Conservation (phyloP, 2,797 vertebrate species). For the Todus mexicanus region DNA sequence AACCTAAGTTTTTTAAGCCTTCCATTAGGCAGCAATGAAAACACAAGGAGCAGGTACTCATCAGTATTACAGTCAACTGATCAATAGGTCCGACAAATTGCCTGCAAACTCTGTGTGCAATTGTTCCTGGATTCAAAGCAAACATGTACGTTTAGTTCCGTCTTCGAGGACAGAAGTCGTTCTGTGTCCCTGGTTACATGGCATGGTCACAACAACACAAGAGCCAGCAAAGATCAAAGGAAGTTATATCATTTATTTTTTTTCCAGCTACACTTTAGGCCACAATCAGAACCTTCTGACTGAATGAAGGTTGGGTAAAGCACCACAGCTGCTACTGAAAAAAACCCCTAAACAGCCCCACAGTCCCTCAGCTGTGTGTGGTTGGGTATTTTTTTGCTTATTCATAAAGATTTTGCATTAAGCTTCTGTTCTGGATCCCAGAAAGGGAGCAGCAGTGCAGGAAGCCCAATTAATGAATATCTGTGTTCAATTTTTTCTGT, state of each 20-base stretch:
- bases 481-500: not conserved
- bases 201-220: too few species aligned
- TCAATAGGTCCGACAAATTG: not conserved
- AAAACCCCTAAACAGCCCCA: accelerated
- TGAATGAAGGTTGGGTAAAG: not conserved
- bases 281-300: not conserved
- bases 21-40: not conserved
- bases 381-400: not conserved
- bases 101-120: not conserved
- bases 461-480: not conserved
- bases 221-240: not conserved
- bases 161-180: not conserved
- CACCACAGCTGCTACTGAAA: not conserved
- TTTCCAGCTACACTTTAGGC: not conserved
- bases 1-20: not conserved
- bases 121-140: not conserved
- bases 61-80: not conserved
- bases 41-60: not conserved
- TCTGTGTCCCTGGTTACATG: not conserved
- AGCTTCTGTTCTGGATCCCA: not conserved
- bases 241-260: not conserved
- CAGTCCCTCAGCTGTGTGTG: not conserved
- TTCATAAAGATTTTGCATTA: not conserved
- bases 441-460: not conserved
- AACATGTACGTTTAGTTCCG: not conserved